Percentiles rank a stretch among this genome's conserved stretches.
phyloP scores from a whole-genome alignment of 1,140 invertebrate species.

The Pentalonia nigronervosa region DNA sequence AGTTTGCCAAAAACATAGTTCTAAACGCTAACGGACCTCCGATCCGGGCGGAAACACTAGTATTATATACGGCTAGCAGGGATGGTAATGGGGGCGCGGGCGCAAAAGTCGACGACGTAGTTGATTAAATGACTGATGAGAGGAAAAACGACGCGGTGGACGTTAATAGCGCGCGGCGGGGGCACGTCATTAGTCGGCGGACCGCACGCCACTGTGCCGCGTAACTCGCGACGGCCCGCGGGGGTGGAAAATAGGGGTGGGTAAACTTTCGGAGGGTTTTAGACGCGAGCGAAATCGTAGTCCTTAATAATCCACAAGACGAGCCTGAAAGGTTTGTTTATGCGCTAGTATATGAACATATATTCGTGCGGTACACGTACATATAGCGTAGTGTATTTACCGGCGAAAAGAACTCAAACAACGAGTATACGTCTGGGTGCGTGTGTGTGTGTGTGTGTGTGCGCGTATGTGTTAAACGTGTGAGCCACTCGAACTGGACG shows the following conservation, averaged over 20 bases:
- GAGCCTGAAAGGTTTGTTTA: neutral
- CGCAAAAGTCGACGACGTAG: neutral
- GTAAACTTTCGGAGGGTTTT: neutral
- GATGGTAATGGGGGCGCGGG: neutral
- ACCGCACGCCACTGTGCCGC: neutral
- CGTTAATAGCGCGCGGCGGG: conserved; percentile 5
- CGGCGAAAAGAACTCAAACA: neutral
- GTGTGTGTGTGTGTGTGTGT: neutral
- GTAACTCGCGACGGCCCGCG: neutral
- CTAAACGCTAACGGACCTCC: neutral
- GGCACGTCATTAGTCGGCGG: neutral
- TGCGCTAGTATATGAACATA: too few relatives aligned
- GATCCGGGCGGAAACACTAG: neutral
- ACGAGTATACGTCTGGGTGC: neutral
- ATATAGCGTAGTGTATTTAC: neutral
- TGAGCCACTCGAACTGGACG: neutral
- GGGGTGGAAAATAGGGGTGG: neutral
- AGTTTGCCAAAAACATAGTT: neutral
- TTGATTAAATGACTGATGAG: conserved; percentile 50
- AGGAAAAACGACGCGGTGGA: conserved; percentile 11
- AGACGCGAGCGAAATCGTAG: neutral
- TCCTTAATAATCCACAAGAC: neutral
- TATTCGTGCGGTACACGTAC: neutral
- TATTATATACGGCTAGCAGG: neutral
- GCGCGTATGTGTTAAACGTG: neutral